These are phyloP conservation scores for Babyrousa celebensis DNA, from an alignment of 2,797 vertebrate species.

Conservation along the genomic window DNA sequence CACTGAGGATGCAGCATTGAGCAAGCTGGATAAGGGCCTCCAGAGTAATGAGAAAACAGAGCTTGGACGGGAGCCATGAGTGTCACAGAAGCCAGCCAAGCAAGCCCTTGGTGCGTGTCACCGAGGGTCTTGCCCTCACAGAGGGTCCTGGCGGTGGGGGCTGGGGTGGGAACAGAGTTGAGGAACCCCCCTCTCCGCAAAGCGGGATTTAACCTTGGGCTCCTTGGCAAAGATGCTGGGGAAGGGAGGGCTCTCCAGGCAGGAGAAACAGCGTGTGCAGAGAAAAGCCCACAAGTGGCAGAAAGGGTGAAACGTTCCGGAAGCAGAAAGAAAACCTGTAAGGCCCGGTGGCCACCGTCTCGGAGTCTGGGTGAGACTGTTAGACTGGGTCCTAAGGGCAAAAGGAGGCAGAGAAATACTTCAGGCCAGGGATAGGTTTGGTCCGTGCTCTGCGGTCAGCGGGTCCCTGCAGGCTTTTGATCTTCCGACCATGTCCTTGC, in stretches of 20 bases:
- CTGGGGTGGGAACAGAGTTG: not conserved
- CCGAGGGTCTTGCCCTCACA: not conserved
- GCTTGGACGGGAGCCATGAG: not conserved
- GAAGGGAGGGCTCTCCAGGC: not conserved
- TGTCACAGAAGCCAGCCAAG: not conserved
- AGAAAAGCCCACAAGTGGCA: not conserved
- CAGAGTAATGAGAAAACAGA: not conserved
- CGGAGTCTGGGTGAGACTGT: not conserved
- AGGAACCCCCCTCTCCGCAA: not conserved
- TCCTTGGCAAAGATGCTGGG: not conserved
- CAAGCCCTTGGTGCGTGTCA: not conserved
- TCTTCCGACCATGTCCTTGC: not conserved
- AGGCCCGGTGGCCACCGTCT: not conserved
- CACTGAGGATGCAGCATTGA: not conserved
- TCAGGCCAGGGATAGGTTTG: not conserved
- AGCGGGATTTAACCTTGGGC: not conserved
- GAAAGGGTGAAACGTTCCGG: conserved; percentile 36
- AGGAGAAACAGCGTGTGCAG: not conserved
- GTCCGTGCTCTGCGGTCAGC: not conserved
- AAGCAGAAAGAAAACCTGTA: not conserved
- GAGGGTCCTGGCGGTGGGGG: not conserved
- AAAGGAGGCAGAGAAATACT: not conserved
- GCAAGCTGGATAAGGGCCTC: too few relatives aligned
- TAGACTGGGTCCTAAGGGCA: not conserved
- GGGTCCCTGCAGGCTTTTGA: not conserved